Percentiles rank a stretch among this genome's conserved stretches.
Evolutionary conservation across 2,797 vertebrate genomes (phyloP).

Genomic region (Tokudaia tokunoshimensis): DNA sequence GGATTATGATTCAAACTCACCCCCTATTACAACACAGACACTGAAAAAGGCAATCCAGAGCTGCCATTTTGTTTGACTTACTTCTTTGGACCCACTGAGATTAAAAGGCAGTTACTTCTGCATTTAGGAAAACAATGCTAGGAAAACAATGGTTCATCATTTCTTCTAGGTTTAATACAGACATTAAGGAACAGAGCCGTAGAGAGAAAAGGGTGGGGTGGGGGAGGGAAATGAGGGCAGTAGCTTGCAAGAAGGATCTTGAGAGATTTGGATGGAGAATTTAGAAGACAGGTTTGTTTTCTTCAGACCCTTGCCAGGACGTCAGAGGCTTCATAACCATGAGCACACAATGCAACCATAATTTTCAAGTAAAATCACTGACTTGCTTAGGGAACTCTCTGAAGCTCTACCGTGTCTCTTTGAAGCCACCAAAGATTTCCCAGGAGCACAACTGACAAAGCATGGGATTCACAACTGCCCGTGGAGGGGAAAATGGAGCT

Average conservation of each 20-base stretch:
- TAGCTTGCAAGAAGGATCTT: not conserved
- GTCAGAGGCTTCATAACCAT: not conserved
- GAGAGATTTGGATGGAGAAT: not conserved
- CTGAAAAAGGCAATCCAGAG: not conserved
- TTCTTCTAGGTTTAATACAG: not conserved
- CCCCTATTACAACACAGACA: not conserved
- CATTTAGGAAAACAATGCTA: not conserved
- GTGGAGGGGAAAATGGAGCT: not conserved
- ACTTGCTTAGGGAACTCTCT: not conserved
- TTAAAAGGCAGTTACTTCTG: not conserved
- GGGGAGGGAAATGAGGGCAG: not conserved
- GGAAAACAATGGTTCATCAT: not conserved
- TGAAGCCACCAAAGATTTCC: not conserved
- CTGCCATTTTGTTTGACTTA: not conserved
- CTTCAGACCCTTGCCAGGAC: not conserved
- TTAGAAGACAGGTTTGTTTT: not conserved
- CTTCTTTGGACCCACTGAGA: not conserved
- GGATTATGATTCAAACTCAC: not conserved
- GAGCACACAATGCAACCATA: not conserved
- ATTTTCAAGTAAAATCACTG: not conserved
- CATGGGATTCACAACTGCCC: not conserved
- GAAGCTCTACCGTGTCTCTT: not conserved
- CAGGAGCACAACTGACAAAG: not conserved
- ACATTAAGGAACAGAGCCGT: not conserved
- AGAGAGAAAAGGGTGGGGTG: not conserved